Evolutionary conservation across 1,140 invertebrate genomes (phyloP).

Genomic region (Radopholus similis): DNA sequence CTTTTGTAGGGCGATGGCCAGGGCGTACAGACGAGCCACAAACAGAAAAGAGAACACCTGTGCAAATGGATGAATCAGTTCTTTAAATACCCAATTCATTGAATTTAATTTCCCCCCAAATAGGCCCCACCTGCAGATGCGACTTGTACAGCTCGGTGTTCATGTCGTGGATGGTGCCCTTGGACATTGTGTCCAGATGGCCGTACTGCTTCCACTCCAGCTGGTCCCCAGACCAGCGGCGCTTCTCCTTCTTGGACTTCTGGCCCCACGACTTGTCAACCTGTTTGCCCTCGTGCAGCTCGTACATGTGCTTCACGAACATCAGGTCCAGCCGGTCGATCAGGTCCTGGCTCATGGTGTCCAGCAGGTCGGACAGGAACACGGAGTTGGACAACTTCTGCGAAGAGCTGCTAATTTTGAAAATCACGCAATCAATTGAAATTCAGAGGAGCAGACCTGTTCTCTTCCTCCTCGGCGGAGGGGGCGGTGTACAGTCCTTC

Average conservation of each 20-base stretch:
- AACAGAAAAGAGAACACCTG: neutral
- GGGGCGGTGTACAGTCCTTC: neutral
- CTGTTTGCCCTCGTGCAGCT: neutral
- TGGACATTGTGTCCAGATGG: neutral
- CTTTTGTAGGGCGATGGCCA: neutral
- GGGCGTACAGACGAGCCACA: neutral
- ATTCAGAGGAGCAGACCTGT: no score
- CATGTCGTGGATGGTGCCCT: neutral
- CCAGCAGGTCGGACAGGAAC: neutral
- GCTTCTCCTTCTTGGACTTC: neutral
- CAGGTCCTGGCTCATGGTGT: neutral
- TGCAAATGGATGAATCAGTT: no score
- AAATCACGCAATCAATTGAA: no score
- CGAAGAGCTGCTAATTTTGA: neutral
- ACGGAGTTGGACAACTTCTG: neutral
- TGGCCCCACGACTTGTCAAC: no score
- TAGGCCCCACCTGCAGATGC: neutral
- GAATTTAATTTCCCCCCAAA: neutral
- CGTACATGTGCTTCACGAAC: neutral
- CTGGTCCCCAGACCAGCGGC: neutral
- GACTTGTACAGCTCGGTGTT: neutral
- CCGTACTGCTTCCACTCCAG: neutral
- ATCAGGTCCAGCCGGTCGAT: slow-evolving; percentile 1
- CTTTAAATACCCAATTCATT: no score
- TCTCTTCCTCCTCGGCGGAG: no score